A percentile compares a stretch with the other conserved stretches of the same genome.
These are phyloP conservation scores for Atopsyche davidsoni DNA, from an alignment of 1,140 invertebrate species.

Conservation along the genomic window DNA sequence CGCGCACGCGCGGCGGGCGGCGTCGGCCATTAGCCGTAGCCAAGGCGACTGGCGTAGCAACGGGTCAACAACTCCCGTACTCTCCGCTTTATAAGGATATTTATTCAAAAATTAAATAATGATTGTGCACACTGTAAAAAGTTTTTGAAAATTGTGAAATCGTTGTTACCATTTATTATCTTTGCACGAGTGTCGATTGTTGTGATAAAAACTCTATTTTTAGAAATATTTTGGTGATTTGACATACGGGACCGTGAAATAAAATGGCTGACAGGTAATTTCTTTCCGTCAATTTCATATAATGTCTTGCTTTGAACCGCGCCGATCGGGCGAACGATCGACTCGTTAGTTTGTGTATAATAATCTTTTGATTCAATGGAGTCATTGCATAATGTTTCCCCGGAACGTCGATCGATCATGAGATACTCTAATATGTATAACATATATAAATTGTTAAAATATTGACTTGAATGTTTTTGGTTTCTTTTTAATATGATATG, in stretches of 20 bases:
- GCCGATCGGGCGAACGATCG: no score
- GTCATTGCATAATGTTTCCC: no score
- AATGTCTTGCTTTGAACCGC: no score
- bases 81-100: constrained; percentile 8
- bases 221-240: constrained; percentile 24
- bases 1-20: constrained; percentile 21
- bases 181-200: no score
- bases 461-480: not conserved
- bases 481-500: not conserved
- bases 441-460: no score
- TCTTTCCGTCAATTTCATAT: no score
- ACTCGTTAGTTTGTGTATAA: no score
- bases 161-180: no score
- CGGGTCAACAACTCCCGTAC: constrained; percentile 27
- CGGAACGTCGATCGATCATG: no score
- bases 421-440: no score
- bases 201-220: constrained; percentile 2
- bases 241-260: constrained; percentile 21
- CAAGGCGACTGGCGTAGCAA: constrained; percentile 30
- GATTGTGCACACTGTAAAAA: not conserved
- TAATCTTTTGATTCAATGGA: no score
- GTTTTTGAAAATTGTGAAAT: not conserved
- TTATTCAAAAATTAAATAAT: no score
- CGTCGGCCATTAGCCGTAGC: constrained; percentile 23
- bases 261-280: constrained; percentile 24